phyloP scores from a whole-genome alignment of 2,113 vertebrate genomes.

The Platysteira castanea region DNA sequence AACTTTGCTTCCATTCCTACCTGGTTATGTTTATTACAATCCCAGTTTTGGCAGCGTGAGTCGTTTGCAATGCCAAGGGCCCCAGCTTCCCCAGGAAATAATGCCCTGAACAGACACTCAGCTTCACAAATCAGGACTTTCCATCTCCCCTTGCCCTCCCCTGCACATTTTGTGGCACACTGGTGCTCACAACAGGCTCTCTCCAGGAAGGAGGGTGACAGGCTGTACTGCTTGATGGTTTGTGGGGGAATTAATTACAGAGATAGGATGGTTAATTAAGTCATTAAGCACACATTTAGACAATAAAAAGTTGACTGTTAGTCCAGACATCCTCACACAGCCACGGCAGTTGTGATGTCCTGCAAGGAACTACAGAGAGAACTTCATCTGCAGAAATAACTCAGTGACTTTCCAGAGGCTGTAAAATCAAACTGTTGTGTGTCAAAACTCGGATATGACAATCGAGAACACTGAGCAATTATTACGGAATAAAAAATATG shows the following conservation, averaged over 20 bases:
- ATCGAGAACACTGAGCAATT: not conserved
- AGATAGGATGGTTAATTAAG: not conserved
- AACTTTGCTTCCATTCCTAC: not conserved
- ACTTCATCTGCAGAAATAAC: not conserved
- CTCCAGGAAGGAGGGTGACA: not conserved
- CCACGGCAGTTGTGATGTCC: not conserved
- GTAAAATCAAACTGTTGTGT: not conserved
- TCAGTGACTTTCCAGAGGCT: not conserved
- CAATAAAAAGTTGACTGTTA: not conserved
- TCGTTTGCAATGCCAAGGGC: not conserved
- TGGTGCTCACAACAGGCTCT: not conserved
- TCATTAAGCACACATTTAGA: not conserved
- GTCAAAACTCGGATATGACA: not conserved
- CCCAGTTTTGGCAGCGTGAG: not conserved
- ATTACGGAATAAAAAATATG: not conserved
- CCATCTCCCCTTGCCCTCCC: not conserved
- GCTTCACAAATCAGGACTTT: rapidly evolving
- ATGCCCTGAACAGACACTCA: not conserved
- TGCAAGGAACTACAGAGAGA: not conserved
- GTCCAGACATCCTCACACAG: not conserved
- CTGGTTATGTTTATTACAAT: not conserved
- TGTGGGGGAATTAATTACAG: not conserved
- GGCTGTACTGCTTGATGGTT: not conserved
- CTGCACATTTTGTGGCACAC: not conserved
- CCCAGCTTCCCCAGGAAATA: not conserved